These are phyloP conservation scores for Anoplius nigerrimus DNA, from an alignment of 2,888 invertebrate genomes.

Conservation along the genomic window DNA sequence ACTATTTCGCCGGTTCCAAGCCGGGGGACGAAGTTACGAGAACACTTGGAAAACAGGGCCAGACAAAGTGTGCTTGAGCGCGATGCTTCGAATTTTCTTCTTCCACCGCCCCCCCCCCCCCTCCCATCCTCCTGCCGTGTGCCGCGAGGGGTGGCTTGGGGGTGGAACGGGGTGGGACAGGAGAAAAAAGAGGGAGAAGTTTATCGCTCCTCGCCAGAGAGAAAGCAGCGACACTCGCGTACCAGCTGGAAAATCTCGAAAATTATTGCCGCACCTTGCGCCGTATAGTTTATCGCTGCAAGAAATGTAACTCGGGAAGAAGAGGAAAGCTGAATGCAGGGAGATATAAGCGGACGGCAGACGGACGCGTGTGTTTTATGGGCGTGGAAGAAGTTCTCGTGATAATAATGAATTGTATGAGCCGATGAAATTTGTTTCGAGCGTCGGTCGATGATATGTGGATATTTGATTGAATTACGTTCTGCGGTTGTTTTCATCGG, in stretches of 20 bases:
- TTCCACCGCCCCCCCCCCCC: slow-evolving; percentile 4
- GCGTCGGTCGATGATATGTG: too few species aligned
- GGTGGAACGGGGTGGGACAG: slow-evolving; percentile 1
- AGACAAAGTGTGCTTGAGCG: slow-evolving; percentile 26
- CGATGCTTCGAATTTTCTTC: slow-evolving; percentile 26
- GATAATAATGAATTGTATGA: too few species aligned
- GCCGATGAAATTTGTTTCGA: too few species aligned
- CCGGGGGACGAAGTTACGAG: slow-evolving; percentile 25
- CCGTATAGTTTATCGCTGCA: slow-evolving; percentile 17
- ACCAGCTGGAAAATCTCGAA: slow-evolving; percentile 33
- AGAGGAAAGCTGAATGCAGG: slow-evolving; percentile 13
- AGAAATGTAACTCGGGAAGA: slow-evolving; percentile 1
- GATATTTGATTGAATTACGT: too few species aligned
- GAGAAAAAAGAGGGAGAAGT: slow-evolving; percentile 1
- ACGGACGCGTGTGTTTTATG: too few species aligned
- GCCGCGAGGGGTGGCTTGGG: background rate
- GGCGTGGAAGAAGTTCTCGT: too few species aligned
- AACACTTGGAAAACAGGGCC: slow-evolving; percentile 41
- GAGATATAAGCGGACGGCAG: too few species aligned
- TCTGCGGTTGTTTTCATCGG: too few species aligned
- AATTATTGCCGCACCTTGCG: slow-evolving; percentile 27
- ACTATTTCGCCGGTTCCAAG: slow-evolving; percentile 30
- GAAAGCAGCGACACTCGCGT: background rate
- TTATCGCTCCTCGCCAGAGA: slow-evolving; percentile 29
- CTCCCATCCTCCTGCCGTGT: too few species aligned